Base-by-base conservation (phyloP, 2,113 vertebrate species). In the Rana temporaria region DNA sequence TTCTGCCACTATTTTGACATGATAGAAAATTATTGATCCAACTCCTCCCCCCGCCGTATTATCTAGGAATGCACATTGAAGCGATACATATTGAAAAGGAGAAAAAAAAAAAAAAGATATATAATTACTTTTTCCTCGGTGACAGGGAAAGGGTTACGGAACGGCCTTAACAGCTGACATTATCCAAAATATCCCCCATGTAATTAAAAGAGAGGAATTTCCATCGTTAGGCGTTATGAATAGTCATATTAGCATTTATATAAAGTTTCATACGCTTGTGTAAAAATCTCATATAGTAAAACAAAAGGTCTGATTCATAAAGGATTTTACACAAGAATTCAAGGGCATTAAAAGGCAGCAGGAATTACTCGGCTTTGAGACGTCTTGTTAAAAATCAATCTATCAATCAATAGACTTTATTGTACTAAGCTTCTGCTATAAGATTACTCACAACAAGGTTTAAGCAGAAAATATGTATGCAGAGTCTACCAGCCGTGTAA, bases 221-320 rank as follows among this genome's bases (percentile, higher is more conserved):
- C 81, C 81, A 68, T 83, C 71, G 76, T 75, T 83, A 83, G 72
- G 34, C 64, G 20, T 72, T 17, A 64, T 83, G 81, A 83, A 76
- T 83, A 75, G 71, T 76, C 76, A 76, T 83, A 83, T 83, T 83
- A 83, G 81, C 81, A 83, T 83, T 83, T 83, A 83, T 83, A 83
- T 83, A 83, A 83, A 83, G 72, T 83, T 83, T 83, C 81, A 83
- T 83, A 24, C 56, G 81, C 81, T 64, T 15, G 72, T 83, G 72
- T 68, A 83, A 83, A 83, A 83, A 83, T 76, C 81, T 76, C 81
- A 83, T 83, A 83, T 83, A 76, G 81, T 83, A 76, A 83, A 83
- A 83, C 81, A 83, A 83, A 82, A 83, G 81, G 81, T 83, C 81
- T 83, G 71, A 83, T 83, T 83, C 81, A 83, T 83, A 83, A 83